These are phyloP conservation scores for Ciconia nigra DNA, from an alignment of 2,797 vertebrate genomes.

Conservation along the genomic window DNA sequence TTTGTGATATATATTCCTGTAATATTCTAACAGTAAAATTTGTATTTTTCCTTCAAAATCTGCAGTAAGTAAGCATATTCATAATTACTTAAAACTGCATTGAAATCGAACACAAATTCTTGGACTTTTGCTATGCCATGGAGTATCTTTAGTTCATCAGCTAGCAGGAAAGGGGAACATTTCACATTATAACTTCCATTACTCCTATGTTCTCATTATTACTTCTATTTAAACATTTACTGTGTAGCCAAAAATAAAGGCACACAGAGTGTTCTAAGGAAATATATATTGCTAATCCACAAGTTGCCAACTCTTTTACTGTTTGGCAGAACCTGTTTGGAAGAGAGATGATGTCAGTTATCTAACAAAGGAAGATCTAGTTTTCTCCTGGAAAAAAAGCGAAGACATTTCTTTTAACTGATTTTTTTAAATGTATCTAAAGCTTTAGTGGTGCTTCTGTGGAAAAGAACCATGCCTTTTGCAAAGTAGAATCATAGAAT, in stretches of 20 bases:
- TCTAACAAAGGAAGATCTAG: neutral
- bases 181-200: neutral
- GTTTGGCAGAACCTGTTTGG: neutral
- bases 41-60: neutral
- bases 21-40: neutral
- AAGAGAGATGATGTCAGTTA: neutral
- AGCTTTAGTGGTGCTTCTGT: neutral
- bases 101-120: neutral
- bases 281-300: neutral
- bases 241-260: neutral
- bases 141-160: neutral
- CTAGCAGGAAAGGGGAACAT: neutral
- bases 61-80: neutral
- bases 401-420: neutral
- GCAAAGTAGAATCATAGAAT: neutral
- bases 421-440: neutral
- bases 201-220: neutral
- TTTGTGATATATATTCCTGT: neutral
- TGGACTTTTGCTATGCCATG: neutral
- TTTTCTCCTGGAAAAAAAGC: neutral
- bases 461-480: neutral
- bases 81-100: neutral
- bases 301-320: neutral
- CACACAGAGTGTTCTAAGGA: neutral
- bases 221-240: neutral